These are phyloP conservation scores for Serripes groenlandicus DNA, from an alignment of 2,888 invertebrate genomes.

Conservation along the genomic window DNA sequence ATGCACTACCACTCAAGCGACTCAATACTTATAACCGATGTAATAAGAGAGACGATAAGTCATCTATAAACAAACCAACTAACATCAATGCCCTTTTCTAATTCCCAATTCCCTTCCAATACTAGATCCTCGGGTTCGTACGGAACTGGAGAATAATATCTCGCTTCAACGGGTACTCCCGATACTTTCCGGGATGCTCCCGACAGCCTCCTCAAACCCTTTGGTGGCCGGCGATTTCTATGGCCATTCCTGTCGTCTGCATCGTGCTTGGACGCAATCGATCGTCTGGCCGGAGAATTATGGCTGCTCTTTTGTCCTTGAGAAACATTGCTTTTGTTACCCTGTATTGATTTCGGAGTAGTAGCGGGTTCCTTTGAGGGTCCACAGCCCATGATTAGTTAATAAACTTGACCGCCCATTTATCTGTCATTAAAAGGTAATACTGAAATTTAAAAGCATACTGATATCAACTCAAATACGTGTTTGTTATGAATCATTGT, in stretches of 20 bases:
- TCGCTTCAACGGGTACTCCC: neutral
- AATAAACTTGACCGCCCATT: too few relatives aligned
- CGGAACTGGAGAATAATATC: slow-evolving; percentile 18
- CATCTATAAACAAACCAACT: too few relatives aligned
- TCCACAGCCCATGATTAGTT: slow-evolving; percentile 41
- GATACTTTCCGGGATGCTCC: slow-evolving; percentile 10
- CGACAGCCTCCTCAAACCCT: slow-evolving; percentile 41
- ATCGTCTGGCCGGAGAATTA: slow-evolving; percentile 10
- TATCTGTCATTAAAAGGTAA: too few relatives aligned
- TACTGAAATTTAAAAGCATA: too few relatives aligned
- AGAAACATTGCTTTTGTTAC: neutral
- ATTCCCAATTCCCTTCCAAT: slow-evolving; percentile 64
- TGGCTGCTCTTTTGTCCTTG: neutral
- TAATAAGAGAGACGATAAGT: too few relatives aligned
- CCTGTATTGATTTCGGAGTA: neutral
- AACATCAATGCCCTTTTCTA: slow-evolving; percentile 64
- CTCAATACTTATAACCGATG: too few relatives aligned
- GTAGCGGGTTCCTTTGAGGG: slow-evolving; percentile 22
- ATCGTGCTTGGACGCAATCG: neutral
- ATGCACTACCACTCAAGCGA: too few relatives aligned
- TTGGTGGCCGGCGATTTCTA: slow-evolving; percentile 35
- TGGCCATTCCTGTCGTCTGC: neutral
- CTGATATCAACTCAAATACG: too few relatives aligned
- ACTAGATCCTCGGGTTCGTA: slow-evolving; percentile 52
- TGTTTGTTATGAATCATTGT: too few relatives aligned